Conservation (phyloP, 2,888 invertebrate genomes). For the Trichogramma dendrolimi region DNA sequence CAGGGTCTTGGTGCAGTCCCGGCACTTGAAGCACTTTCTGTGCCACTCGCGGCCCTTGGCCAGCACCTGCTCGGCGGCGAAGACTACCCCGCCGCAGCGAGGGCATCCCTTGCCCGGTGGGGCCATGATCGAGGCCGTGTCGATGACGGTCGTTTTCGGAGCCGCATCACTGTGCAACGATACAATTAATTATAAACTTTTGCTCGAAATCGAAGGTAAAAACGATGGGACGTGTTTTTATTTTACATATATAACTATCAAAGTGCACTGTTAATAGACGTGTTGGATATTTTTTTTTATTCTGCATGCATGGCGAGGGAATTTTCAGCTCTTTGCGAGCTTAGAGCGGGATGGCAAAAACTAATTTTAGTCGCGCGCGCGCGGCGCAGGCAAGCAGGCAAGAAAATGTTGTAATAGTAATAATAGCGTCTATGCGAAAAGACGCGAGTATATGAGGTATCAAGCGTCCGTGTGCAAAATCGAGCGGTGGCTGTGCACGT, state of each 20-base stretch:
- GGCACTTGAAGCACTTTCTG: slow-evolving; percentile 89
- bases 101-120: slow-evolving; percentile 84
- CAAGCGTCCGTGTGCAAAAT: too few species aligned
- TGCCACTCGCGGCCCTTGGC: slow-evolving; percentile 89
- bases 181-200: not conserved
- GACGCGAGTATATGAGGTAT: too few species aligned
- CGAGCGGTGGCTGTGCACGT: too few species aligned
- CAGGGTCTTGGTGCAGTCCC: slow-evolving; percentile 86
- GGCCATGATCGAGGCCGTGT: slow-evolving; percentile 76
- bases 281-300: not conserved
- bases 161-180: slow-evolving; percentile 63
- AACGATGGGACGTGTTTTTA: not conserved
- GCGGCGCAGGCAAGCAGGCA: too few species aligned
- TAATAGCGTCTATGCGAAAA: too few species aligned
- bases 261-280: not conserved
- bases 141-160: slow-evolving; percentile 71
- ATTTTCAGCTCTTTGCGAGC: too few species aligned
- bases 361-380: too few species aligned
- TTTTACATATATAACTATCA: not conserved
- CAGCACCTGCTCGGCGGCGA: slow-evolving; percentile 89
- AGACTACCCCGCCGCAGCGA: slow-evolving; percentile 84
- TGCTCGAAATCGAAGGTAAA: not conserved
- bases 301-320: too few species aligned
- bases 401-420: too few species aligned
- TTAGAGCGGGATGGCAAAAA: too few species aligned